These are phyloP conservation scores for Protonemura montana DNA, from an alignment of 2,888 invertebrate genomes.

Conservation along the genomic window DNA sequence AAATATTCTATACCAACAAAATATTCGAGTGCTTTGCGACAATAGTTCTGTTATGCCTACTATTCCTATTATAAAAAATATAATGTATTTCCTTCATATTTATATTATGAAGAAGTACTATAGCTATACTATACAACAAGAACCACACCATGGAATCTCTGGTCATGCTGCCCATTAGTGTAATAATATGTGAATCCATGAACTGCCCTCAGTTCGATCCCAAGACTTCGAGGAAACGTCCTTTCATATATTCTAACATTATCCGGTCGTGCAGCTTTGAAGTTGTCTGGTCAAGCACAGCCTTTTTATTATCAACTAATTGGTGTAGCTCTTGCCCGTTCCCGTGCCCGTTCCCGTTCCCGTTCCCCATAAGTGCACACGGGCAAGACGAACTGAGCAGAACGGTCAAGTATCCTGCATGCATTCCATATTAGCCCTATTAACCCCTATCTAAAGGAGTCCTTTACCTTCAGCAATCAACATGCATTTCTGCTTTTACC, in stretches of 20 bases:
- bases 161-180: neutral
- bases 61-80: neutral
- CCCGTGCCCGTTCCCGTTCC: neutral
- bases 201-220: neutral
- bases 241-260: conserved; percentile 13
- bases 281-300: conserved; percentile 7
- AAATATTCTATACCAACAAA: too few species aligned
- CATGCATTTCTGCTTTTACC: neutral
- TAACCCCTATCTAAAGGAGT: neutral
- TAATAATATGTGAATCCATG: neutral
- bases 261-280: neutral
- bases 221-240: neutral
- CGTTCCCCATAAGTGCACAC: neutral
- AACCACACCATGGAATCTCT: neutral
- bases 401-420: neutral
- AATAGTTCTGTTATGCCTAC: neutral
- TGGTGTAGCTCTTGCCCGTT: neutral
- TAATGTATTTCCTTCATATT: neutral
- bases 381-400: neutral
- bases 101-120: neutral
- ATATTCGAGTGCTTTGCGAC: too few species aligned
- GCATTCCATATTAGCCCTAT: neutral
- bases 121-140: neutral
- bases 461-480: neutral
- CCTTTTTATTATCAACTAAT: conserved; percentile 23